Conservation (phyloP, 2,888 invertebrate genomes). For the Oscheius myriophilus region DNA sequence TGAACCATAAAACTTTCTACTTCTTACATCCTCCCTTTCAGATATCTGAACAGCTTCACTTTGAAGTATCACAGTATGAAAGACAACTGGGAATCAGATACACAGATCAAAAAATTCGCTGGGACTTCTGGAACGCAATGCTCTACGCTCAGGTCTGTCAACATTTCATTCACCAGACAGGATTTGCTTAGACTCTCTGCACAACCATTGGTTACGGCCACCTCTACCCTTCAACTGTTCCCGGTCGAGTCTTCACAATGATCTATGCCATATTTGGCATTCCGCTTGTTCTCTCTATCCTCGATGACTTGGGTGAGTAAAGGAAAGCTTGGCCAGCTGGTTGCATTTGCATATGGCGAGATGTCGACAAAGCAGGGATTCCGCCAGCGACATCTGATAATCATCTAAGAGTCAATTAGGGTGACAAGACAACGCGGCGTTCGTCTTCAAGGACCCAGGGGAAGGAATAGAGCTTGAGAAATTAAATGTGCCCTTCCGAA, state of each 20-base stretch:
- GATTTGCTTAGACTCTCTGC: constrained; percentile 57
- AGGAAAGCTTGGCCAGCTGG: not conserved
- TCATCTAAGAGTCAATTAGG: constrained; percentile 10
- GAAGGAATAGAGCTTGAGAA: not conserved
- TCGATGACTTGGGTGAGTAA: constrained; percentile 78
- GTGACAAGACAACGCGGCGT: not conserved
- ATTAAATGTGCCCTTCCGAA: no score
- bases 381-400: constrained; percentile 11
- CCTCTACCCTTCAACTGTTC: constrained; percentile 85
- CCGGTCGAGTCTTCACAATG: constrained; percentile 87
- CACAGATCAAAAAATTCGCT: constrained; percentile 65
- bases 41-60: constrained; percentile 42
- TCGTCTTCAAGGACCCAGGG: not conserved
- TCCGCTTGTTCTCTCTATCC: constrained; percentile 89
- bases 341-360: constrained; percentile 15
- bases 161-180: not conserved
- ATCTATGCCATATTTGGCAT: constrained; percentile 93
- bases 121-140: constrained; percentile 70
- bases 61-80: constrained; percentile 53
- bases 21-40: no score
- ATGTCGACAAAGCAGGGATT: constrained; percentile 13
- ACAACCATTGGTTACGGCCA: constrained; percentile 78
- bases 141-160: constrained; percentile 62
- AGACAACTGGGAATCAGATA: constrained; percentile 60
- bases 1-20: no score